Conservation (phyloP, 1,140 invertebrate genomes). For the Aleiodes sp. region DNA sequence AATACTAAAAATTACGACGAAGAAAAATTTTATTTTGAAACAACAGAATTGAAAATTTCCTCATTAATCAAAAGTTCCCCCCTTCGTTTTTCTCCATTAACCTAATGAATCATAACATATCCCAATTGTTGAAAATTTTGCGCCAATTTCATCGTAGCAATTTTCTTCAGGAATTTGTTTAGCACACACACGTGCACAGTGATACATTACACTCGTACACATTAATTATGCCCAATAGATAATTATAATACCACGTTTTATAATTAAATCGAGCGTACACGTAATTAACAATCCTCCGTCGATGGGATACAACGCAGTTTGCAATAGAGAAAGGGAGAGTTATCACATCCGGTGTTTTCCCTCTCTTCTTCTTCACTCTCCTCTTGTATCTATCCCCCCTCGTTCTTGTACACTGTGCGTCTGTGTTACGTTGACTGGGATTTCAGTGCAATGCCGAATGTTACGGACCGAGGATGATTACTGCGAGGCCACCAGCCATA, state of each 20-base stretch:
- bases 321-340: background rate
- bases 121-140: background rate
- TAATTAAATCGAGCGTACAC: constrained; percentile 12
- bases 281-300: constrained; percentile 12
- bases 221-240: constrained; percentile 4
- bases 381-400: constrained; percentile 31
- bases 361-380: constrained; percentile 1
- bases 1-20: too few species aligned
- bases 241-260: constrained; percentile 14
- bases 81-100: background rate
- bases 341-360: constrained; percentile 36
- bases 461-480: constrained; percentile 17
- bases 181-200: background rate
- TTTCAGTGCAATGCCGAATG: constrained; percentile 15
- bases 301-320: constrained; percentile 13
- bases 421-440: constrained; percentile 6
- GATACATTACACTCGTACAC: background rate
- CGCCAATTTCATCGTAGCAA: background rate
- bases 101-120: background rate
- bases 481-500: background rate
- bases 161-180: background rate
- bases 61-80: background rate
- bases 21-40: too few species aligned
- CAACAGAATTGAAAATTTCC: too few species aligned
- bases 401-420: constrained; percentile 30